A percentile compares a stretch with the other conserved stretches of the same genome.
These are phyloP conservation scores for Cochlearius cochlearius DNA, from an alignment of 2,113 vertebrate genomes.

Conservation along the genomic window DNA sequence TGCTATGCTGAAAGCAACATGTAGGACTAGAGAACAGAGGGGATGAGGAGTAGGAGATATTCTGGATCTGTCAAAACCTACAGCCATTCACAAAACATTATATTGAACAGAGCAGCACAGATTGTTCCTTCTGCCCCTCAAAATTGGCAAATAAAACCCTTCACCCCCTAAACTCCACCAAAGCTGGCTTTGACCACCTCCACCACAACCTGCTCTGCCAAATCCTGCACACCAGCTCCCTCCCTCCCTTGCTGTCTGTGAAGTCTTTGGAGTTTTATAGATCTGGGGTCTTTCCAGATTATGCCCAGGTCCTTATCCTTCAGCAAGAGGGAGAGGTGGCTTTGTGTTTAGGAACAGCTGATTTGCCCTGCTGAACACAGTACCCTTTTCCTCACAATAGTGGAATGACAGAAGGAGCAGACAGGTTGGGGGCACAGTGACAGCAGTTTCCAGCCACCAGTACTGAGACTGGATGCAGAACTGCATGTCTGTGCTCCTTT, in stretches of 20 bases:
- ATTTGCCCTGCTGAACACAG: neutral
- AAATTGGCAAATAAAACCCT: neutral
- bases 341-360: neutral
- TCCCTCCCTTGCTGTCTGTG: neutral
- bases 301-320: neutral
- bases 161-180: neutral
- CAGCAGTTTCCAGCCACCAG: neutral
- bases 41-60: neutral
- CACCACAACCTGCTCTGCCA: neutral
- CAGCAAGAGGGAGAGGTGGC: neutral
- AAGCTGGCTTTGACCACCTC: neutral
- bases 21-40: neutral
- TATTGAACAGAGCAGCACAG: neutral
- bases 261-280: neutral
- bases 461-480: neutral
- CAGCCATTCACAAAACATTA: neutral
- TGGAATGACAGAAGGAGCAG: neutral
- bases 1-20: neutral
- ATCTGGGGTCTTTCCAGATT: neutral
- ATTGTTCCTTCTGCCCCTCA: neutral
- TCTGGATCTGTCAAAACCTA: neutral
- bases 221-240: neutral
- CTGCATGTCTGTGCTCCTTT: neutral
- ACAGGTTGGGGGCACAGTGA: neutral
- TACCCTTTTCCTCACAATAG: neutral